Base-by-base conservation (phyloP, 2,888 invertebrate genomes). In the Clanis bilineata region DNA sequence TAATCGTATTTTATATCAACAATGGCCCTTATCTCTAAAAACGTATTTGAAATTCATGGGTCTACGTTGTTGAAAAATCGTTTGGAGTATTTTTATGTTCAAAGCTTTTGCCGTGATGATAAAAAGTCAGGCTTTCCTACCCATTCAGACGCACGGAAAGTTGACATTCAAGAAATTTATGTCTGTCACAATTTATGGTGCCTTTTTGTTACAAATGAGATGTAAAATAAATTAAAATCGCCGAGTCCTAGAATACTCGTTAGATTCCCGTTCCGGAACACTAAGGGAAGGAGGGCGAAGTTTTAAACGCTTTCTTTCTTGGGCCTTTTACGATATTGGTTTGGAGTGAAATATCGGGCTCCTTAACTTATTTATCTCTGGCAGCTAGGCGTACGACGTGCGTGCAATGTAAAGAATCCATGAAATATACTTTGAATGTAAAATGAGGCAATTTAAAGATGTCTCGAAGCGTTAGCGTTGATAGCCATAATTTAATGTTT, bases 1-100 rank as follows among this genome's bases (percentile, higher is more conserved):
- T 90, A 83, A 90, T 89, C 89, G 82, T 90, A 88, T 85, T 88
- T 89, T 88, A 88, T 86, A 86, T 90, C 83, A 85, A 86, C 87
- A 88, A 86, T 81, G 79, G 78, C 80, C 80, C 87, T 90, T 89
- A 88, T 88, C 88, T 86, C 73, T 83, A 84, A 85, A 86, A 88
- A 82, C 82, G 83, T 85, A 88, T 88, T 89, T 86, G 85, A 86
- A 88, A 88, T 89, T 88, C 88, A 87, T 86, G 85, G 82, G 79
- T 79, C 79, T 74, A 81, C 76, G 77, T 81, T 77, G 83, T 81
- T 86, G 83, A 86, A 88, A 89, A 85, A 88, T 82, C 82, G 83
- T 85, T 82, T 82, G 73, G 74, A 80, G 82, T 82, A 82, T 82
- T 84, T 85, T 83, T 83, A 83, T 86, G 79, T 82, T 82, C 79